A percentile compares a stretch with the other conserved stretches of the same genome.
Conservation (phyloP, 2,113 vertebrate species). For the Egretta garzetta region DNA sequence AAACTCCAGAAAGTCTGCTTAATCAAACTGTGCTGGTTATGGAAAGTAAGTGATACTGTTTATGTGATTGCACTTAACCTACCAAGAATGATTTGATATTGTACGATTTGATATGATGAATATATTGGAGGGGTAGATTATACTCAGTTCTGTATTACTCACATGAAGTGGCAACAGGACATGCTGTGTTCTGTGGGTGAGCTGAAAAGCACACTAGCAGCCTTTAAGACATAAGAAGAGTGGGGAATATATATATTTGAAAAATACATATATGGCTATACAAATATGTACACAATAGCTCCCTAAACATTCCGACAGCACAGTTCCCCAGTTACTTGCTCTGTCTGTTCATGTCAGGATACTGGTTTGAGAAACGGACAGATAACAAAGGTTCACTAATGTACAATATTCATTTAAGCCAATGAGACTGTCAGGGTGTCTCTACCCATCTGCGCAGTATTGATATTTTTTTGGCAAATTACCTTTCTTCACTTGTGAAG, state of each 20-base stretch:
- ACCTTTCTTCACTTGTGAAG: not conserved
- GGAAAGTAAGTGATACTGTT: constrained; percentile 83
- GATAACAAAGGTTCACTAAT: not conserved
- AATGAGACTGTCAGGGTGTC: not conserved
- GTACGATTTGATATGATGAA: not conserved
- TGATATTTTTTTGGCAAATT: not conserved
- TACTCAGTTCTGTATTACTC: not conserved
- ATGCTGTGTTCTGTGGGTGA: not conserved
- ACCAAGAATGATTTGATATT: not conserved
- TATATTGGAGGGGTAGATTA: not conserved
- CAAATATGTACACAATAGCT: not conserved
- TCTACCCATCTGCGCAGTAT: not conserved
- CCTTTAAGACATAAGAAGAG: not conserved
- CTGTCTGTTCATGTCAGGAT: not conserved
- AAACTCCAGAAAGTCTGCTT: constrained; percentile 82
- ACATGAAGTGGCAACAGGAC: not conserved
- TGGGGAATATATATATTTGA: not conserved
- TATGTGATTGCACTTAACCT: not conserved
- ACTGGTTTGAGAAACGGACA: not conserved
- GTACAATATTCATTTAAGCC: not conserved
- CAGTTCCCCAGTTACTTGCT: not conserved
- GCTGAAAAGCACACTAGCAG: not conserved
- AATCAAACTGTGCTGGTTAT: constrained; percentile 77
- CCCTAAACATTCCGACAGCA: not conserved
- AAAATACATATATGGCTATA: not conserved